These are phyloP conservation scores for Sylvia atricapilla DNA, from an alignment of 2,113 vertebrate species.

Conservation along the genomic window DNA sequence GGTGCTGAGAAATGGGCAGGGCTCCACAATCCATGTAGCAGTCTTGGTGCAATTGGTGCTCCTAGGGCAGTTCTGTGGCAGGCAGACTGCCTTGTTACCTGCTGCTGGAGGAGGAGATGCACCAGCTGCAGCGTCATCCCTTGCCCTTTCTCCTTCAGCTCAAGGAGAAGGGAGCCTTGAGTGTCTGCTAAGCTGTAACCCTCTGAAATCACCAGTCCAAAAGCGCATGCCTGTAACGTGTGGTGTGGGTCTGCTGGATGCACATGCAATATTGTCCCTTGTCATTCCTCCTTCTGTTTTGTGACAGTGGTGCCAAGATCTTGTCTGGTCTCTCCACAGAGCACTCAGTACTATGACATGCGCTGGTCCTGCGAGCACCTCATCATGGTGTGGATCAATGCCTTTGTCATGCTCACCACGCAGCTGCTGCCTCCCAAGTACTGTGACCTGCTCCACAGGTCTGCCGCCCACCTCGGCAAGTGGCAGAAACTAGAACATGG, in stretches of 20 bases:
- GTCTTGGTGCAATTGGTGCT: neutral
- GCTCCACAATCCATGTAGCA: neutral
- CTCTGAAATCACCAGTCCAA: slow-evolving; percentile 40
- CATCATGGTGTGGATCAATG: slow-evolving; percentile 99
- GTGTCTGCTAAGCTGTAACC: slow-evolving; percentile 33
- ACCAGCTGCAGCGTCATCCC: neutral
- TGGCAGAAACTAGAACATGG: slow-evolving; percentile 98
- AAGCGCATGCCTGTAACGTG: slow-evolving; percentile 69
- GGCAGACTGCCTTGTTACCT: neutral
- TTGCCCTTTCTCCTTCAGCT: slow-evolving; percentile 34
- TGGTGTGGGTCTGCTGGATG: slow-evolving; percentile 65
- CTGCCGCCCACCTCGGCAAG: slow-evolving; percentile 92
- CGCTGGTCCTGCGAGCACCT: slow-evolving; percentile 99
- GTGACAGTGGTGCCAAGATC: neutral
- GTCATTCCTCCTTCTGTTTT: neutral
- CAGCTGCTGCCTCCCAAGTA: slow-evolving; percentile 95
- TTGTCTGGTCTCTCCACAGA: slow-evolving; percentile 77
- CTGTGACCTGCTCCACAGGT: slow-evolving; percentile 94
- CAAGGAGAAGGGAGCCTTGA: slow-evolving; percentile 27
- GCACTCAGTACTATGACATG: slow-evolving; percentile 99
- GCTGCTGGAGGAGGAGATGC: slow-evolving; percentile 10
- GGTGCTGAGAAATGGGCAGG: neutral
- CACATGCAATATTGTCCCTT: slow-evolving; percentile 14
- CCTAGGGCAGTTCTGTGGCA: neutral
- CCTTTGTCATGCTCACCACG: slow-evolving; percentile 98